These are phyloP conservation scores for Sialia sialis DNA, from an alignment of 2,113 vertebrate species.

Conservation along the genomic window DNA sequence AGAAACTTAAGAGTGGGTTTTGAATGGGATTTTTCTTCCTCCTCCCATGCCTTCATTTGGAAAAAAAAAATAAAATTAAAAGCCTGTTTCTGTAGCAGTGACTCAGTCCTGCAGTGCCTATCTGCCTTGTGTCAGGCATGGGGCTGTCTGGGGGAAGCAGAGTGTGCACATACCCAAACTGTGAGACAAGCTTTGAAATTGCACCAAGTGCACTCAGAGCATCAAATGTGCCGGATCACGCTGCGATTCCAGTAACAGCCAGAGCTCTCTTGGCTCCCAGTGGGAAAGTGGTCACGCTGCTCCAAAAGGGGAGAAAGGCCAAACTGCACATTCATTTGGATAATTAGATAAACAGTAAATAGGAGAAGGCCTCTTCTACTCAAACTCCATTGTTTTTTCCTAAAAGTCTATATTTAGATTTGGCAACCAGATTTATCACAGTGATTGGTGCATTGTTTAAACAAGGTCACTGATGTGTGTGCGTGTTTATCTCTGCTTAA, in stretches of 20 bases:
- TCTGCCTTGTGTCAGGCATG: constrained; percentile 60
- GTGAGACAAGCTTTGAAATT: constrained; percentile 66
- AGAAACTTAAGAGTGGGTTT: neutral
- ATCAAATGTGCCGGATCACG: neutral
- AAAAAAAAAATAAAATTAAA: neutral
- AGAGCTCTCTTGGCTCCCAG: neutral
- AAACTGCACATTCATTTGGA: constrained; percentile 41
- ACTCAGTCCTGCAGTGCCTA: constrained; percentile 50
- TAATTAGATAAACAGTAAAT: constrained; percentile 48
- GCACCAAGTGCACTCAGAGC: constrained; percentile 39
- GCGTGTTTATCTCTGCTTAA: neutral
- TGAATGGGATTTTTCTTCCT: neutral
- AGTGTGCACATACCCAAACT: constrained; percentile 57
- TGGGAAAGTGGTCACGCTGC: constrained; percentile 4
- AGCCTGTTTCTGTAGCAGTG: constrained; percentile 41
- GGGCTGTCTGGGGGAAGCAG: constrained; percentile 64
- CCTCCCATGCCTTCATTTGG: neutral
- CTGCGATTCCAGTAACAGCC: neutral
- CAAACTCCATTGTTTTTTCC: constrained; percentile 31
- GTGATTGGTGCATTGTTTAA: constrained; percentile 13
- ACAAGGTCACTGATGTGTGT: neutral
- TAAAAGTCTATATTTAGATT: constrained; percentile 14
- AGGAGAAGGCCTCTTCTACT: neutral
- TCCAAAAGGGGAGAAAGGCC: neutral
- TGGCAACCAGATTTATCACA: constrained; percentile 16